Evolutionary conservation across 2,888 invertebrate genomes (phyloP).

Genomic region (Dusona sp.): DNA sequence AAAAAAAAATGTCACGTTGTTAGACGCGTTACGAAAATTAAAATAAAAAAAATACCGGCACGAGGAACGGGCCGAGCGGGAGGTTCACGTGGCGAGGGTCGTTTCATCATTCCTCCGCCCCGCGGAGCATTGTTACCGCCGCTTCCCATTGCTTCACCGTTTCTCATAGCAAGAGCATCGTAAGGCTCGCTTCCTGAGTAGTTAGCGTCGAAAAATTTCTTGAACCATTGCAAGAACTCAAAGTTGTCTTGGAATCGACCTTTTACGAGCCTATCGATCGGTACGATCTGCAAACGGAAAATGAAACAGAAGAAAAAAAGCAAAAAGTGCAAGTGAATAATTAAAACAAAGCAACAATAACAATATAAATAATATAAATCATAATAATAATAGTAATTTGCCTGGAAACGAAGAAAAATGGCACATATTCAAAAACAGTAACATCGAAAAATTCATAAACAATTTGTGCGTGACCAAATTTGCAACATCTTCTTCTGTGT

Average conservation of each 20-base stretch:
- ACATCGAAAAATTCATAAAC: neutral
- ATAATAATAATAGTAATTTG: neutral
- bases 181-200: slow-evolving; percentile 96
- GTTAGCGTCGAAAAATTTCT: slow-evolving; percentile 99
- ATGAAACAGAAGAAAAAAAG: slow-evolving; percentile 71
- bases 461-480: slow-evolving; percentile 33
- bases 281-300: slow-evolving; percentile 91
- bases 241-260: slow-evolving; percentile 99
- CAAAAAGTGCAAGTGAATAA: slow-evolving; percentile 44
- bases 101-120: slow-evolving; percentile 85
- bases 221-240: slow-evolving; percentile 99
- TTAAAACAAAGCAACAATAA: slow-evolving; percentile 27
- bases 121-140: slow-evolving; percentile 88
- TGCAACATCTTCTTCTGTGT: slow-evolving; percentile 23
- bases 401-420: slow-evolving; percentile 12
- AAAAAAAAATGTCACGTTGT: neutral
- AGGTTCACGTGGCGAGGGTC: slow-evolving; percentile 85
- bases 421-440: neutral
- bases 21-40: neutral
- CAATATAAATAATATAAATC: slow-evolving; percentile 9
- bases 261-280: slow-evolving; percentile 97
- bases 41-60: slow-evolving; percentile 86
- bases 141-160: slow-evolving; percentile 94
- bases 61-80: slow-evolving; percentile 87
- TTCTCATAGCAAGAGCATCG: slow-evolving; percentile 94